Base-by-base conservation (phyloP, 2,888 invertebrate species). In the Acronicta alni region DNA sequence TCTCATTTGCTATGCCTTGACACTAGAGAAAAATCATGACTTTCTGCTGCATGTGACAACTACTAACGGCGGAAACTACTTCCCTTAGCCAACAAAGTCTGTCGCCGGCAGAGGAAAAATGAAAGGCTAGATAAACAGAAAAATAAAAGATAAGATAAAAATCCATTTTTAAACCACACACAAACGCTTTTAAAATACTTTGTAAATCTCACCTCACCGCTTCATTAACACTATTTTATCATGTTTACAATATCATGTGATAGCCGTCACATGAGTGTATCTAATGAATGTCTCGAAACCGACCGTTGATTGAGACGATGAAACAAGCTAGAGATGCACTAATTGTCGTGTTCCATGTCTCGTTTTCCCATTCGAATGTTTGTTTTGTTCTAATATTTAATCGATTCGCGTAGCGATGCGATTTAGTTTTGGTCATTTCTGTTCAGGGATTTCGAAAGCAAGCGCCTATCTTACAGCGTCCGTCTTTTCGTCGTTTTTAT, bases 241-340 rank as follows among this genome's bases (percentile, higher is more conserved):
- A 43, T 30, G 59, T 23, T 23, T 7, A 37, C 23, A 38, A 23
- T 39, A 30, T 72, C 66, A 67, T 44, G 68, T 67, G 66, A 67
- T 43, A 35, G 20, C 41, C 18, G 35, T 52, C 52, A 52, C 43
- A 43, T 43, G 52, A 35, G 42, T 32, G 37, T 1, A 20, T 20
- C 6, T 49, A 57, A 66, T 54, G 55, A 63, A 41, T 37, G 26
- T 18, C 18, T 45, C n/a, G 30, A 43, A 16, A 15, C 12, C 2
- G 16, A 1, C 42, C 23, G 35, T 51, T 47, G 16, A 64, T 49
- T 48, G 55, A 18, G 42, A 30, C 23, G 30, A 16, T 41, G 26
- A 49, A 38, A 43, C 15, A 10, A 44, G n/a, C 9, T 57, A 72
- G 58, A 51, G 59, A 51, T 72, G 73, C 73, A 57, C 42, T 57